phyloP scores from a whole-genome alignment of 2,113 vertebrate genomes.

The Anhinga rufa region DNA sequence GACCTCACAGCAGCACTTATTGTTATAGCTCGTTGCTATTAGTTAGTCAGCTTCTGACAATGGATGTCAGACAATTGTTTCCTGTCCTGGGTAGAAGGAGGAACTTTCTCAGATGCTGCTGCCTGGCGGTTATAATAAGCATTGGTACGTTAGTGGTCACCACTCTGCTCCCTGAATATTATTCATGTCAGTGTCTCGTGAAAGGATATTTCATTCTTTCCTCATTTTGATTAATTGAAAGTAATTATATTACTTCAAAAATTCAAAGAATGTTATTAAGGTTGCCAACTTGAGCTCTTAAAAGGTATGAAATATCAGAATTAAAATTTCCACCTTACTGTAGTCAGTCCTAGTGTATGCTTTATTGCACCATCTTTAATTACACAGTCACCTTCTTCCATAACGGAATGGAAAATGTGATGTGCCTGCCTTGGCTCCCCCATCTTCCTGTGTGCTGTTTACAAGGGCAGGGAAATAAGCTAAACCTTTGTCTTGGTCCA shows the following conservation, averaged over 20 bases:
- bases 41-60: background rate
- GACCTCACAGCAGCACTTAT: background rate
- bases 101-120: background rate
- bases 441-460: background rate
- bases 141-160: background rate
- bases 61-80: background rate
- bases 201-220: slow-evolving; percentile 4
- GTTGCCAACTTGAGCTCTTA: background rate
- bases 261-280: background rate
- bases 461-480: background rate
- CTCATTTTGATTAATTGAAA: slow-evolving; percentile 27
- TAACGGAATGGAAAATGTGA: slow-evolving; percentile 6
- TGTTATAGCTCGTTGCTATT: background rate
- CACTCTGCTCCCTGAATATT: background rate
- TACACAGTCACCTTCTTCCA: background rate
- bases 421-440: background rate
- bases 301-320: slow-evolving; percentile 11
- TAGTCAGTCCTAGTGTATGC: background rate
- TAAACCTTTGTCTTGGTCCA: background rate
- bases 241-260: background rate
- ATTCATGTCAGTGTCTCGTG: background rate
- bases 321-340: background rate
- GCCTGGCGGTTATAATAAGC: background rate
- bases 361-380: background rate
- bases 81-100: background rate